These are phyloP conservation scores for Plecotus auritus DNA, from an alignment of 2,113 vertebrate genomes.

Conservation along the genomic window DNA sequence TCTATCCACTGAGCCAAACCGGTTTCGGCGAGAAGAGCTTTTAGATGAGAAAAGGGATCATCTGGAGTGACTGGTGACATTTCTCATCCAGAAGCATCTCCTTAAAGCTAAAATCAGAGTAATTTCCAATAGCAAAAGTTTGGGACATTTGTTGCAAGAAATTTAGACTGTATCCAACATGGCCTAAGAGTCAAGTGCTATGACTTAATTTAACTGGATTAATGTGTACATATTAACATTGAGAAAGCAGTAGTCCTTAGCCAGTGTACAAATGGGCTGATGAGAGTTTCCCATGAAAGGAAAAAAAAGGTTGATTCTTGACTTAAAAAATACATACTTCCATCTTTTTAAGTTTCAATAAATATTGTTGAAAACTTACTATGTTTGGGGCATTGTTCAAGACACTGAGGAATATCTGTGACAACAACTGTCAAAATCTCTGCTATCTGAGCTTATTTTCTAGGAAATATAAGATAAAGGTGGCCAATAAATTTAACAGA, in stretches of 20 bases:
- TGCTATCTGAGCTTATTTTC: neutral
- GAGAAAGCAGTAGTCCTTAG: slow-evolving; percentile 1
- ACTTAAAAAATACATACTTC: slow-evolving; percentile 20
- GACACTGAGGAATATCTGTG: neutral
- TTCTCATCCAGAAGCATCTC: neutral
- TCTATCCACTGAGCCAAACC: too few species aligned
- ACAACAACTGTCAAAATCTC: neutral
- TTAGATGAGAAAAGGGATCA: neutral
- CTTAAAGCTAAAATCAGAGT: neutral
- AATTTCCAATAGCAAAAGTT: neutral
- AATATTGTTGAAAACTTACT: neutral
- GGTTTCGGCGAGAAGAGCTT: neutral
- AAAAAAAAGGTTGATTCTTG: neutral
- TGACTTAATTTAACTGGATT: slow-evolving; percentile 1
- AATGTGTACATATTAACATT: neutral
- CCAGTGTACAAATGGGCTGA: neutral
- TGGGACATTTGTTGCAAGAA: neutral
- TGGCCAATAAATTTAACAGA: neutral
- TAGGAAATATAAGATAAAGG: neutral
- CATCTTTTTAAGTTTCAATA: neutral
- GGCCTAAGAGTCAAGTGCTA: neutral
- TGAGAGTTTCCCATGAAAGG: neutral
- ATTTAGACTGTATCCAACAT: neutral
- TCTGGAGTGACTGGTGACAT: neutral
- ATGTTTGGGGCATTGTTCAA: neutral